These are phyloP conservation scores for Aurelia aurita DNA, from an alignment of 30 jellyfish, hydroid and myxozoan species.

Conservation along the genomic window DNA sequence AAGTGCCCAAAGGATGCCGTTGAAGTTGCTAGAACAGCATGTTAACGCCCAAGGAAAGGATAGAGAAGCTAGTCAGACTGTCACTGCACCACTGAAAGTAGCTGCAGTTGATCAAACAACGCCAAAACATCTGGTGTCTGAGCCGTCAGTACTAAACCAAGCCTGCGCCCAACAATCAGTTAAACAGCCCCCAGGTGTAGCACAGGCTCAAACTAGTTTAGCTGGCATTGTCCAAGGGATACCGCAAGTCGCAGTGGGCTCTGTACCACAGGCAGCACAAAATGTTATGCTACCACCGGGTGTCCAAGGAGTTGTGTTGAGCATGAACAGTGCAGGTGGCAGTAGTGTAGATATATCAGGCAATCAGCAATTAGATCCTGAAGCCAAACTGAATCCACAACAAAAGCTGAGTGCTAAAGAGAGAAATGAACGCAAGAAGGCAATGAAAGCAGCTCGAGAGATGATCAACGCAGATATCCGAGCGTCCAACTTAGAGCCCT, in stretches of 20 bases:
- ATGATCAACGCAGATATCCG: constrained; percentile 70
- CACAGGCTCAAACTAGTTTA: too few relatives aligned
- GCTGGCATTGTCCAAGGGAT: neutral
- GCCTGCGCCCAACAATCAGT: too few relatives aligned
- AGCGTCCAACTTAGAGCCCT: constrained; percentile 62
- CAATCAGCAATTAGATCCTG: constrained; percentile 3
- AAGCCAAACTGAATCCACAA: constrained; percentile 26
- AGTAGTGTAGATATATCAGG: neutral
- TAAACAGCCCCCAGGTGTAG: too few relatives aligned
- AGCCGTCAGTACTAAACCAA: too few relatives aligned
- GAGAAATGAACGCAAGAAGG: constrained; percentile 61
- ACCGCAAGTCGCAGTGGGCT: neutral
- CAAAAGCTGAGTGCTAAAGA: constrained; percentile 56
- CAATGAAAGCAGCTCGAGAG: constrained; percentile 67
- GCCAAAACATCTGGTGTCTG: too few relatives aligned
- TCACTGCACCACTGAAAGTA: neutral
- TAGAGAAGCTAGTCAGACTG: neutral
- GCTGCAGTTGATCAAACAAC: too few relatives aligned
- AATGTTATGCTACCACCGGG: neutral
- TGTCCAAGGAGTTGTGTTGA: constrained; percentile 20
- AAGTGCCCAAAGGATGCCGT: constrained; percentile 27
- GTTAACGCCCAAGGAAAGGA: constrained; percentile 63
- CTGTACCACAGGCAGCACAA: neutral
- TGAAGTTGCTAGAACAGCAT: constrained; percentile 49
- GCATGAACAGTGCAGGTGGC: constrained; percentile 5